Conservation (phyloP, 2,888 invertebrate species). For the Spisula subtruncata region DNA sequence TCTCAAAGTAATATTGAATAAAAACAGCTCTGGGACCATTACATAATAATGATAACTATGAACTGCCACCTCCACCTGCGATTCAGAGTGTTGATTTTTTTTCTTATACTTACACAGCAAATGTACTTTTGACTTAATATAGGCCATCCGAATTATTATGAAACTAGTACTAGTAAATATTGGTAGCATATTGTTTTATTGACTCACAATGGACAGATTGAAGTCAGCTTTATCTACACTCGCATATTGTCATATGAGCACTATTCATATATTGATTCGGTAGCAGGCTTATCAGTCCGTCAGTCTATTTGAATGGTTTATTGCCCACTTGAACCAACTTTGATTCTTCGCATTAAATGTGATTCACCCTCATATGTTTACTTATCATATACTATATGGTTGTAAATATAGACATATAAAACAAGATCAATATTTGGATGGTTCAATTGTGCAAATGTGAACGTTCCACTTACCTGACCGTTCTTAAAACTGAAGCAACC, state of each 20-base stretch:
- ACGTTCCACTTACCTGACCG: no score
- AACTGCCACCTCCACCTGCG: no score
- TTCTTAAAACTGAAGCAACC: no score
- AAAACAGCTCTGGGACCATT: no score
- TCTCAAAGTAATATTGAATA: no score
- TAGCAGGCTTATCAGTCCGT: background rate
- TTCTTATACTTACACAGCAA: no score
- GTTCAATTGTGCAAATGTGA: no score
- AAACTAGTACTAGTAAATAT: background rate
- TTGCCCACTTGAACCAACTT: background rate
- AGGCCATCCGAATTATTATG: no score
- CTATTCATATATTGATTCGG: background rate
- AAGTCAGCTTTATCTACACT: background rate
- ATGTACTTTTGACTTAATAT: background rate
- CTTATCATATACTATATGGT: background rate
- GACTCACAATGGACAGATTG: background rate
- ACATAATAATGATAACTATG: no score
- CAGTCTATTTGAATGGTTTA: slow-evolving; percentile 15
- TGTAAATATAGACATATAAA: background rate
- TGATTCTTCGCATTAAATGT: background rate
- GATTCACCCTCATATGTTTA: background rate
- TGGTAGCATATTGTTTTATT: slow-evolving; percentile 2
- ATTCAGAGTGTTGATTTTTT: no score
- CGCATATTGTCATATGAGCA: background rate
- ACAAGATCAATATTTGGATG: no score